phyloP scores from a whole-genome alignment of 2,888 invertebrate genomes.

The Keiferia lycopersicella region DNA sequence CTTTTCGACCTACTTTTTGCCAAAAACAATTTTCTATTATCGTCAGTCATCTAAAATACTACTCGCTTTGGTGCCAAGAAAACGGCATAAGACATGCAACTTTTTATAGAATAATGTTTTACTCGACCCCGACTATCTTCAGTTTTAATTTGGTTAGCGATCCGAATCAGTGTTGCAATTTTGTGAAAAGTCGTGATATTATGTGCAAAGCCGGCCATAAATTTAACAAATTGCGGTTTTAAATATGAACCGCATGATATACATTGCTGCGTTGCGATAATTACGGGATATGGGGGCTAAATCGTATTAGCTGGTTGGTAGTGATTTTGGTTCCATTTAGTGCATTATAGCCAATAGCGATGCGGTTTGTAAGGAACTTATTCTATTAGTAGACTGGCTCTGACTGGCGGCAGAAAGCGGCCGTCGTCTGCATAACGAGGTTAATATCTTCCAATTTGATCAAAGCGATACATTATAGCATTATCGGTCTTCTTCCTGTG shows the following conservation, averaged over 20 bases:
- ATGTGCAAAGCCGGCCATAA: conserved; percentile 8
- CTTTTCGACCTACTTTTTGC: conserved; percentile 52
- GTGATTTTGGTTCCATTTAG: conserved; percentile 23
- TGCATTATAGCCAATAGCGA: conserved; percentile 30
- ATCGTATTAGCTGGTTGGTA: conserved; percentile 4
- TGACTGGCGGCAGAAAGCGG: conserved; percentile 53
- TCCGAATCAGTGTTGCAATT: conserved; percentile 5
- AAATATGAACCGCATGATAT: conserved; percentile 9
- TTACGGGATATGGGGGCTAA: conserved; percentile 7
- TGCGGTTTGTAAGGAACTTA: conserved; percentile 43
- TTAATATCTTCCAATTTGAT: conserved; percentile 67
- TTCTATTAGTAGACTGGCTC: conserved; percentile 48
- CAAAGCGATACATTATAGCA: conserved; percentile 58
- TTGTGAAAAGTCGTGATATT: conserved; percentile 6
- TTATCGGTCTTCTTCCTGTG: conserved; percentile 46
- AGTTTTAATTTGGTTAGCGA: conserved; percentile 9
- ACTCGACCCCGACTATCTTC: background rate
- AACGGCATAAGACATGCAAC: conserved; percentile 9
- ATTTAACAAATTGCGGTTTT: conserved; percentile 9
- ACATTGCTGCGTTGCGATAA: conserved; percentile 6
- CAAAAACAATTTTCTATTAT: conserved; percentile 48
- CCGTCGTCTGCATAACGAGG: conserved; percentile 61
- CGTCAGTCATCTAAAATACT: conserved; percentile 20
- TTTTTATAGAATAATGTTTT: conserved; percentile 16
- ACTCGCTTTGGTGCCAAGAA: conserved; percentile 22